Evolutionary conservation across 2,888 invertebrate species (phyloP), one percentile per base, ranked within the genome.

Genomic region (Lithophane leautieri): DNA sequence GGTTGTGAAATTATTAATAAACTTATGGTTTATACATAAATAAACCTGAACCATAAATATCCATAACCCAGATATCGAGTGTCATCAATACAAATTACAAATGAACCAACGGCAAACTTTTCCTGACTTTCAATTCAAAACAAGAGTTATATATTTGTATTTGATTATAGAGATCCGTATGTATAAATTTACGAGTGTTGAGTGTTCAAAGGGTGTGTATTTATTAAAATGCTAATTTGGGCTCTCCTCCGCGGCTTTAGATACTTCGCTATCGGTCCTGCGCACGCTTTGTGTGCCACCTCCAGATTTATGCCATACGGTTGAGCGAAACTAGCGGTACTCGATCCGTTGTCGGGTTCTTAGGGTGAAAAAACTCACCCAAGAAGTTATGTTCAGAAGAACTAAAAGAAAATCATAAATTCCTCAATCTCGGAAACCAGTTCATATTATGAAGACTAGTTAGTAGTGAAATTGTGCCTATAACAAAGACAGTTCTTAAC

Each of bases 151-250:
- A 93, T 94, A 93, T 95, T 95, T 95, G 93, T 93, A 94, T 96
- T 96, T 95, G 96, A 96, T 96, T 96, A 96, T 94, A 96, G 94
- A 96, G 96, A 95, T 96, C 94, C 94, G 89, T 85, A 83, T 65
- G 83, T 82, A 85, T 86, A 92, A 94, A 96, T 96, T 96, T 96
- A 96, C 95, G 93, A 93, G 93, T 94, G 95, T 94, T 92, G 92
- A 92, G 94, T 93, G 83, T 95, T 93, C 93, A 96, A 96, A 96
- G 96, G 96, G 96, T 96, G 96, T 96, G 94, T 96, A 96, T 96
- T 96, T 96, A 96, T 96, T 96, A 96, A 96, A 96, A 96, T 96
- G 96, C 96, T 95, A 96, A 96, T 96, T 96, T 95, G 93, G 93
- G 84, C 90, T 94, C 92, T 94, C 92, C 94, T 93, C 89, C 90